Evolutionary conservation across 2,113 vertebrate genomes (phyloP), one percentile per base, ranked within the genome.

Genomic region (Lamprologus speciosus): DNA sequence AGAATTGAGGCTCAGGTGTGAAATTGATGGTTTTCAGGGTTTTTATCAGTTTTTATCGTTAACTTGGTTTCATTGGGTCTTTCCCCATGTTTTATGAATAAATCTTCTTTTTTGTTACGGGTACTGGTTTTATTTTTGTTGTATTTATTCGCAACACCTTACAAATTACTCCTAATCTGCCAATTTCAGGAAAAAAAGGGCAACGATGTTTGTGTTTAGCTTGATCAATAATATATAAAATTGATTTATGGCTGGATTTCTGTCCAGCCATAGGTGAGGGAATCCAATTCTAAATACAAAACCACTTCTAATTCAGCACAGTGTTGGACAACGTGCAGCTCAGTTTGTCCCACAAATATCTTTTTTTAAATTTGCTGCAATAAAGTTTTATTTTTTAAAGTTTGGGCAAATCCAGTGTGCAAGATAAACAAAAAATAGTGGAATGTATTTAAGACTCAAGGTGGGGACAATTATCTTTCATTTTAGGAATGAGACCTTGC

Each of bases 381-480:
- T 80, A 7, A 17, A 16, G 50, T 85, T 87, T 85, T 68, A 50
- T 63, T 75, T 75, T 78, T 81, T 80, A 83, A 5, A 21, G 51
- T 85, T 75, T 79, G 83, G 89, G 55, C 40, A 84, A 83, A 82
- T 0, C 13, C 45, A 37, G 8, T 35, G 8, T 31, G 1, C 17
- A 87, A 0, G 55, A 23, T 35, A 58, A 85, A 85, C 37, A 87
- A n/a, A 53, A 55, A 91, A 58, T 5, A 26, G 42, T 50, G n/a
- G 60, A 65, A 68, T 28, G 5, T 70, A 82, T 57, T 79, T 79
- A 26, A 21, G 80, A 86, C 85, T 89, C 86, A 83, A 92, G 86
- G 85, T 87, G 85, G 81, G 85, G 93, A 90, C 89, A 85, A 93
- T 96, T 94, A 95, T 94, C 89, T 94, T 84, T 89, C 85, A 89